Evolutionary conservation across 2,888 invertebrate genomes (phyloP), one percentile per base, ranked within the genome.

Genomic region (Deilephila elpenor): DNA sequence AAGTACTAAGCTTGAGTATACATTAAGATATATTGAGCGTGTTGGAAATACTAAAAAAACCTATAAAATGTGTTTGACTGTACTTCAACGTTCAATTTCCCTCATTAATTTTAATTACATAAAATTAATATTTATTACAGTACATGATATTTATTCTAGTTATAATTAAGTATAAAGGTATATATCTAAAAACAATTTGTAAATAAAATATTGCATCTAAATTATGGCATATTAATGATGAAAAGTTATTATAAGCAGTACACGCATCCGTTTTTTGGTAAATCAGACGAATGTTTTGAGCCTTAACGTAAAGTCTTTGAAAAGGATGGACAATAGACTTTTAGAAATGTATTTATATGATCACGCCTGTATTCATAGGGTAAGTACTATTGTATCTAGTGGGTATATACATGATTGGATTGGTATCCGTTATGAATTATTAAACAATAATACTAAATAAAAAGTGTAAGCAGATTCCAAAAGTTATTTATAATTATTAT

Each of bases 221-320:
- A 88, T 89, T 93, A 93, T 93, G 93, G 93, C 93, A 92, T 91
- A 88, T 86, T 88, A 89, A 87, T 85, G 82, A 82, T 75, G 77
- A 82, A 79, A 82, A 78, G 32, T 70, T 53, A 71, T 70, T 56
- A 51, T 62, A 71, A 67, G 67, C 51, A 20, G 17, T 19, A 44
- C 64, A 67, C 67, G 51, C 67, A 67, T 67, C 67, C 64, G 20
- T n/a, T 67, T 56, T 67, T 67, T 67, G 67, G 67, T 67, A 67
- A 67, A 67, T 67, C 67, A 67, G 71, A 71, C 60, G 60, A 60
- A 44, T 60, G 37, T 51, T 67, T 67, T 51, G 51, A 67, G 67
- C 67, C 67, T 67, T 67, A 67, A 20, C 11, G 44, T 25, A 44
- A 64, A 32, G 6, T 51, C 6, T 25, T 25, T 25, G 17, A 64